A percentile compares a stretch with the other conserved stretches of the same genome.
Conservation (phyloP, 2,113 vertebrate species). For the Zootoca vivipara region DNA sequence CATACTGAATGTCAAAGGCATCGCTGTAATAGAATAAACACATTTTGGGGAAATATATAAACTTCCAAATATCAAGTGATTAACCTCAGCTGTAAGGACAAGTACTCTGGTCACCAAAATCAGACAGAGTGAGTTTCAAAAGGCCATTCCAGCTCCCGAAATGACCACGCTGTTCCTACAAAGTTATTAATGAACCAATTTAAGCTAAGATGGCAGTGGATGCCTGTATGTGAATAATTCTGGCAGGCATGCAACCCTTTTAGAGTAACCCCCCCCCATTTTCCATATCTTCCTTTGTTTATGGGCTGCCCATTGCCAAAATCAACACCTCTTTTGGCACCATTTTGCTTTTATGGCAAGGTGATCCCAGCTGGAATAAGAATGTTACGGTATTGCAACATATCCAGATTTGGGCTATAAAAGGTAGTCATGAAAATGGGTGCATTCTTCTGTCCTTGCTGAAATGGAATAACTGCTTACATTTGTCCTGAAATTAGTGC, state of each 20-base stretch:
- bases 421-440: background rate
- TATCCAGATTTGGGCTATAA: background rate
- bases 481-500: too few species aligned
- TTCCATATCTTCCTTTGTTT: background rate
- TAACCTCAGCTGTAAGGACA: background rate
- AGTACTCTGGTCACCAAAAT: background rate
- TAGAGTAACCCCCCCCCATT: background rate
- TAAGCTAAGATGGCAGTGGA: background rate
- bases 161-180: background rate
- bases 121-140: background rate
- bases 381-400: background rate
- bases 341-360: background rate
- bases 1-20: conserved; percentile 95
- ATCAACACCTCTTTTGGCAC: background rate
- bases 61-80: background rate
- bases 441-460: background rate
- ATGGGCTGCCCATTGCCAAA: background rate
- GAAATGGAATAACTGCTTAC: too few species aligned
- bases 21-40: conserved; percentile 78
- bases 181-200: background rate
- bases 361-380: background rate
- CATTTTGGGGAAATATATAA: background rate
- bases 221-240: background rate
- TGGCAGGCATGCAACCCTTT: too few species aligned
- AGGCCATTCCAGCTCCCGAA: background rate